Percentiles rank a stretch among this genome's conserved stretches.
Evolutionary conservation across 2,888 invertebrate species (phyloP).

Genomic region (Leptopilina myrica): DNA sequence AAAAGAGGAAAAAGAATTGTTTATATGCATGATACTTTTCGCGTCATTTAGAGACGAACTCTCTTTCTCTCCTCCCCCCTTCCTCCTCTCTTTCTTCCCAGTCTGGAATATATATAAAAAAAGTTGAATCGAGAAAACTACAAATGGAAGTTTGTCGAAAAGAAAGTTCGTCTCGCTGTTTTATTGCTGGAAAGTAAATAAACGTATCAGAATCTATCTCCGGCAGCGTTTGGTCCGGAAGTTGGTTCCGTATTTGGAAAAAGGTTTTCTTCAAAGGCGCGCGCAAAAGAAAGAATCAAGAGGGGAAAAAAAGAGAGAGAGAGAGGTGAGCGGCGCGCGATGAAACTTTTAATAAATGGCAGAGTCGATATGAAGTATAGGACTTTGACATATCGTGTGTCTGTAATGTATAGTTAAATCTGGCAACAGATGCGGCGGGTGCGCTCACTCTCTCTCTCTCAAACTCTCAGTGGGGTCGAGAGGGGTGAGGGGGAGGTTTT

Average conservation of each 20-base stretch:
- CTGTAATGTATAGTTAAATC: conserved; percentile 77
- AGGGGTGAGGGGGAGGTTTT: conserved; percentile 39
- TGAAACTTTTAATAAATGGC: conserved; percentile 77
- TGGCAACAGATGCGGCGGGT: conserved; percentile 76
- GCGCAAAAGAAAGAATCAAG: conserved; percentile 58
- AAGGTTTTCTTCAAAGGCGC: conserved; percentile 58
- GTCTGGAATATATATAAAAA: neutral
- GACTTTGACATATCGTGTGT: conserved; percentile 77
- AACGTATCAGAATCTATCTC: conserved; percentile 40
- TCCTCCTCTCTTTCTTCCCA: neutral
- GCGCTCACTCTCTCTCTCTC: conserved; percentile 60
- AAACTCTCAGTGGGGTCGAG: conserved; percentile 47
- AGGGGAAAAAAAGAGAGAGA: conserved; percentile 58
- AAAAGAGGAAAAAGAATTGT: too few relatives aligned
- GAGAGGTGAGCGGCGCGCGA: conserved; percentile 68
- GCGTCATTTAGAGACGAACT: neutral
- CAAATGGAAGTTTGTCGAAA: conserved; percentile 37
- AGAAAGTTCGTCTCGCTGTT: conserved; percentile 27
- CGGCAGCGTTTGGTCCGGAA: conserved; percentile 27
- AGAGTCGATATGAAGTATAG: conserved; percentile 77
- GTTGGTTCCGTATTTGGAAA: conserved; percentile 61
- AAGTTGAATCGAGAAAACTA: conserved; percentile 22
- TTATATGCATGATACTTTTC: neutral
- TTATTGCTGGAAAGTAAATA: conserved; percentile 38
- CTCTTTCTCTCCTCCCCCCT: too few relatives aligned